Base-by-base conservation (phyloP, 1,140 invertebrate species). In the Pteromalus puparum region DNA sequence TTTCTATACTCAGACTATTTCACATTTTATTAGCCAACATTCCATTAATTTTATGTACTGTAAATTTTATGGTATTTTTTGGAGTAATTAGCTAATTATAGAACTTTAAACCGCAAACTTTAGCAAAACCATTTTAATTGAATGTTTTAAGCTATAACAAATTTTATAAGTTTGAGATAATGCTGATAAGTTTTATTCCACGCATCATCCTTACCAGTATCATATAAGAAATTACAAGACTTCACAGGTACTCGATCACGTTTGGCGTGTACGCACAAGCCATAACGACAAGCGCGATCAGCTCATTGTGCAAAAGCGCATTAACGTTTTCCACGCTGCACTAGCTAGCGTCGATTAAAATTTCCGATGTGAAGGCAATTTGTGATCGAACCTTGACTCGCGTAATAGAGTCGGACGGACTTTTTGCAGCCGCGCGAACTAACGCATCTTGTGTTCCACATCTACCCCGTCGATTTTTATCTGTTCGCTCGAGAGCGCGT, bases 381-480 rank as follows among this genome's bases (percentile, higher is more conserved):
- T 28, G 74, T 72, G 72, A 83, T 78, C 42, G 34, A 70, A 78
- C 61, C 82, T 83, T 53, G 77, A 68, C 26, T 38, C 28, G 12
- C 38, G 18, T 21, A 38, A 68, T 6, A 65, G 13, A 34, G 42
- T 7, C n/a, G 26, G 6, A 80, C 6, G 4, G n/a, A 53, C 5
- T 53, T 53, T 53, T 53, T 53, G 48, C 48, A 21, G 48, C 48
- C 18, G 53, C 18, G 53, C 5, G 18, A 61, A 7, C 15, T 7
- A 18, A 24, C 9, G 67, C 74, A 83, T 84, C 76, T 72, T 9
- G 65, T 38, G 82, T 65, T 79, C 48, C 76, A 78, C 67, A 78
- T 79, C 82, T 72, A 42, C 24, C 9, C n/a, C 30, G 13, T n/a
- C 21, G 76, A 84, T 79, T 70, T 79, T 74, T 80, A 70, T 80